These are phyloP conservation scores for Triops longicaudatus DNA, from an alignment of 1,140 invertebrate species.

Conservation along the genomic window DNA sequence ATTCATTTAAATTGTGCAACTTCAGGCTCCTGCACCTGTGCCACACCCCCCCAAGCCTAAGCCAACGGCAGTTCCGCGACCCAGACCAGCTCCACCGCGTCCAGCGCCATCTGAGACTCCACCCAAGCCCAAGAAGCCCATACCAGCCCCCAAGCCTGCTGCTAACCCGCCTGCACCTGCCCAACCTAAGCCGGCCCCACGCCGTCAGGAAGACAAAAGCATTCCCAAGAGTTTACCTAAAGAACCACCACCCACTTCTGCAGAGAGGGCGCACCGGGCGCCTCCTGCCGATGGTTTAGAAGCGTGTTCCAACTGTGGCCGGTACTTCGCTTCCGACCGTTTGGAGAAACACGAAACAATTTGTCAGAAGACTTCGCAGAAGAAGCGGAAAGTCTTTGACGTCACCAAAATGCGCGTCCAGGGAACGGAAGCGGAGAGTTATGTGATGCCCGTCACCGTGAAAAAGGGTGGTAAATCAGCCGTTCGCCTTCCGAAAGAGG, in stretches of 20 bases:
- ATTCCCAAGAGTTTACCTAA: slow-evolving; percentile 16
- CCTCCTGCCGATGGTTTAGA: slow-evolving; percentile 32
- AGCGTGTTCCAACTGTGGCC: slow-evolving; percentile 41
- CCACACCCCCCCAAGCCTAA: not conserved
- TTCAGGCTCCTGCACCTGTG: not conserved
- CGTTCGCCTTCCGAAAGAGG: not conserved
- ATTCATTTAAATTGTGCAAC: not conserved
- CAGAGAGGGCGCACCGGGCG: not conserved
- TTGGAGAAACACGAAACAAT: slow-evolving; percentile 71
- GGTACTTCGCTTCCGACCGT: slow-evolving; percentile 66
- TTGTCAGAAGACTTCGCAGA: slow-evolving; percentile 60
- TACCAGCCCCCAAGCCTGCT: not conserved
- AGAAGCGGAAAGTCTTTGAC: slow-evolving; percentile 79
- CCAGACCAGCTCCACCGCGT: not conserved
- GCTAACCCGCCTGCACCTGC: slow-evolving; percentile 21
- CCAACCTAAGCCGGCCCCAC: slow-evolving; percentile 17
- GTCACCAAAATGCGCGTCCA: slow-evolving; percentile 68
- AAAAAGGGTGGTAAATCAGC: not conserved
- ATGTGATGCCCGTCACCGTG: slow-evolving; percentile 8
- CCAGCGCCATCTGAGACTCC: not conserved
- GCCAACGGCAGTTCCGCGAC: not conserved
- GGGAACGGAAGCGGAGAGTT: slow-evolving; percentile 72
- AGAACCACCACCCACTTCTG: slow-evolving; percentile 18
- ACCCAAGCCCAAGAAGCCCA: not conserved
- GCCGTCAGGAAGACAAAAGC: not conserved